Evolutionary conservation across 2,888 invertebrate genomes (phyloP).

Genomic region (Zaprionus bogoriensis): DNA sequence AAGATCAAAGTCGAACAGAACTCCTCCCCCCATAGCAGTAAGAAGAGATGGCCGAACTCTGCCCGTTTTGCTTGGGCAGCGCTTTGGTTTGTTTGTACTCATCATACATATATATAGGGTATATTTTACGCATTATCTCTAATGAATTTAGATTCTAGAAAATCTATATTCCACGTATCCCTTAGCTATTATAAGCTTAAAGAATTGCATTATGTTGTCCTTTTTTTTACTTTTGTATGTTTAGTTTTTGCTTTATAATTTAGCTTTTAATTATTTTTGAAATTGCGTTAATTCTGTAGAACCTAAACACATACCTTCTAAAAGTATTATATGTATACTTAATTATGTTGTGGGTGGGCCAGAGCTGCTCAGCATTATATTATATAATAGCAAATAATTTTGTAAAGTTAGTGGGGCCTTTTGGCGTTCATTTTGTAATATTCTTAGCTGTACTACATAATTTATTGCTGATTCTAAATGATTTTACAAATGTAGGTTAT

Average conservation of each 20-base stretch:
- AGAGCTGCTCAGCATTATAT: not conserved
- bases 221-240: constrained; percentile 23
- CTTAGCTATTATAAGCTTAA: constrained; percentile 24
- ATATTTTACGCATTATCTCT: constrained; percentile 5
- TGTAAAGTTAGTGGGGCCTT: constrained; percentile 8
- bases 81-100: constrained; percentile 13
- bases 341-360: constrained; percentile 15
- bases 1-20: constrained; percentile 10
- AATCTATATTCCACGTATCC: constrained; percentile 33
- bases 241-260: constrained; percentile 52
- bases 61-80: constrained; percentile 9
- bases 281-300: not conserved
- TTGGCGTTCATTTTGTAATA: not conserved
- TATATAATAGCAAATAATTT: not conserved
- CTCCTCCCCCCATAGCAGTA: constrained; percentile 39
- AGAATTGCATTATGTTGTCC: constrained; percentile 16
- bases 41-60: constrained; percentile 34
- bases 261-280: constrained; percentile 16
- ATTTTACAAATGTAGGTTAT: not conserved
- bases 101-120: constrained; percentile 1
- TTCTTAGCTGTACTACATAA: not conserved
- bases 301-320: constrained; percentile 3
- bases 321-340: constrained; percentile 15
- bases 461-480: not conserved
- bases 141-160: constrained; percentile 29